Percentiles rank a stretch among this genome's conserved stretches.
Conservation (phyloP, 2,797 vertebrate genomes). For the Microcaecilia unicolor region DNA sequence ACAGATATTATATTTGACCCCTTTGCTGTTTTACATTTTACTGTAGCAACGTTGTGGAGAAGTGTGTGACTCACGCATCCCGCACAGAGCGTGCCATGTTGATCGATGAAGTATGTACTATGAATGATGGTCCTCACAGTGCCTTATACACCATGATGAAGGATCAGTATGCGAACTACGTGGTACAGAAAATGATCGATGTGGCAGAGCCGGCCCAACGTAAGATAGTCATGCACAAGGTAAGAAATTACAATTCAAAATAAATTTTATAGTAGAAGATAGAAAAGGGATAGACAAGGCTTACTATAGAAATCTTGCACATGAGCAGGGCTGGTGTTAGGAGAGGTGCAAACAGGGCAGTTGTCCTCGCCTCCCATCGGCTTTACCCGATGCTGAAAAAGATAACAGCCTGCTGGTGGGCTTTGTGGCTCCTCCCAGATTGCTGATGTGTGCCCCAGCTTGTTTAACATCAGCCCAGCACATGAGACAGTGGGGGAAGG, state of each 20-base stretch:
- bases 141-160: constrained; percentile 86
- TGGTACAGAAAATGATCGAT: constrained; percentile 96
- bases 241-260: constrained; percentile 49
- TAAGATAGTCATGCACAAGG: constrained; percentile 97
- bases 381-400: too few relatives aligned
- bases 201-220: constrained; percentile 90
- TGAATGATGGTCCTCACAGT: constrained; percentile 76
- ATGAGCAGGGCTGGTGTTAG: not conserved
- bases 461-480: too few relatives aligned
- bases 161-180: constrained; percentile 97
- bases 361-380: too few relatives aligned
- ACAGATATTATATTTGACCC: too few relatives aligned
- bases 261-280: not conserved
- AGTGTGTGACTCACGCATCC: constrained; percentile 70
- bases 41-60: constrained; percentile 68
- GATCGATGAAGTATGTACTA: constrained; percentile 72
- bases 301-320: not conserved
- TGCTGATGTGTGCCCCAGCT: too few relatives aligned
- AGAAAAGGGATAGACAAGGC: not conserved
- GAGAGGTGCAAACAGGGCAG: not conserved
- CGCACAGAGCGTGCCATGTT: constrained; percentile 68
- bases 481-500: too few relatives aligned
- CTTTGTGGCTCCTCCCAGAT: too few relatives aligned
- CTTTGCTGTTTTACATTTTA: too few relatives aligned
- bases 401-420: too few relatives aligned